Conservation (phyloP, 2,888 invertebrate genomes). For the Frankliniella intonsa region DNA sequence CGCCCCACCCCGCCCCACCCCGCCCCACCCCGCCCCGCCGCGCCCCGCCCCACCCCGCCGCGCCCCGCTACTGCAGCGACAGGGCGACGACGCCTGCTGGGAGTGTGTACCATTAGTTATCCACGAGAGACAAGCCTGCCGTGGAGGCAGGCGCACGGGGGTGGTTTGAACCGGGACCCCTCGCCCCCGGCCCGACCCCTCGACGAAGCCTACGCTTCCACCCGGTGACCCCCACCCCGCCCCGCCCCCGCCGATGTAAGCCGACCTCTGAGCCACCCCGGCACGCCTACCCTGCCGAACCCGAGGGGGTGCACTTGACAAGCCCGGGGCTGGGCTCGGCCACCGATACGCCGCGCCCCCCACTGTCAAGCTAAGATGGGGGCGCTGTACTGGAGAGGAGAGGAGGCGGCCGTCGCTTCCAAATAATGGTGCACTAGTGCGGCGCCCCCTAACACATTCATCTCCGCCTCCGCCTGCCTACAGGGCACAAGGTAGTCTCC, state of each 20-base stretch:
- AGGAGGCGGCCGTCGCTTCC: too few species aligned
- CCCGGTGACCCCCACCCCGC: too few species aligned
- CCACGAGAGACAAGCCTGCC: background rate
- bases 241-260: background rate
- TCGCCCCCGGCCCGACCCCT: too few species aligned
- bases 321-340: background rate
- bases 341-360: background rate
- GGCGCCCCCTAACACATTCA: too few species aligned
- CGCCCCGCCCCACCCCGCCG: background rate
- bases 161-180: background rate
- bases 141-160: background rate
- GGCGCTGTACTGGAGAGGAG: too few species aligned
- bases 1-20: background rate
- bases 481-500: too few species aligned
- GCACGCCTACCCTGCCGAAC: background rate
- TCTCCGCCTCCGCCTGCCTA: too few species aligned
- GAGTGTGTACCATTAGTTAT: constrained; percentile 17
- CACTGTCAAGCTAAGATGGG: too few species aligned
- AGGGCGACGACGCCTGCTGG: background rate
- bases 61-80: background rate
- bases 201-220: too few species aligned
- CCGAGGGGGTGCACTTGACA: background rate
- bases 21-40: background rate
- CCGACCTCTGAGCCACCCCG: constrained; percentile 9
- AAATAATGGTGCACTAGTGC: too few species aligned